A percentile compares a stretch with the other conserved stretches of the same genome.
phyloP scores from a whole-genome alignment of 1,140 invertebrate genomes.

The Drosophila auraria region DNA sequence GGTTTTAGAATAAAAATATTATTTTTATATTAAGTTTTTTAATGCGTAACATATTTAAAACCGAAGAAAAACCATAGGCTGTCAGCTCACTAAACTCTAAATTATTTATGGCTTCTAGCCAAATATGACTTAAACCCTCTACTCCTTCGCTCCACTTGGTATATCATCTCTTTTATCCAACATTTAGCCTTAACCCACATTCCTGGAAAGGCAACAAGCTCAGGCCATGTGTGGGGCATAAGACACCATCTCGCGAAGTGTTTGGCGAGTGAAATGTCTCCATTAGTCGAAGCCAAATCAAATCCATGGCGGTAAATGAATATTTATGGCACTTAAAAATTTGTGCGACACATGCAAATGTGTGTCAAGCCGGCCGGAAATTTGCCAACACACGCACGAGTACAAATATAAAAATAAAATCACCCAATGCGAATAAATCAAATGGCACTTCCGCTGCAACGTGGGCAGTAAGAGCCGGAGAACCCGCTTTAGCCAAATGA shows the following conservation, averaged over 20 bases:
- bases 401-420: slow-evolving; percentile 39
- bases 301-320: slow-evolving; percentile 27
- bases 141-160: neutral
- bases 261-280: slow-evolving; percentile 40
- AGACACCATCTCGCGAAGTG: slow-evolving; percentile 28
- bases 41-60: no score
- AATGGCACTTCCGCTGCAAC: slow-evolving; percentile 70
- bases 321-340: slow-evolving; percentile 58
- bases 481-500: slow-evolving; percentile 48
- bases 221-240: slow-evolving; percentile 13
- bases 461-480: slow-evolving; percentile 46
- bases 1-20: no score
- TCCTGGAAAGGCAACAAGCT: slow-evolving; percentile 63
- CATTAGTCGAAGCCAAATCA: slow-evolving; percentile 61
- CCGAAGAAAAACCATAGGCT: neutral
- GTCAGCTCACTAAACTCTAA: neutral
- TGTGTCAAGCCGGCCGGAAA: slow-evolving; percentile 75
- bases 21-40: neutral
- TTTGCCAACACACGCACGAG: slow-evolving; percentile 58
- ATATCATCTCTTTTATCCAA: slow-evolving; percentile 14
- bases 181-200: slow-evolving; percentile 70
- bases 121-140: neutral
- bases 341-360: slow-evolving; percentile 62
- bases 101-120: neutral
- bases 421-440: slow-evolving; percentile 74